Base-by-base conservation (phyloP, 2,113 vertebrate genomes). In the Lathamus discolor region DNA sequence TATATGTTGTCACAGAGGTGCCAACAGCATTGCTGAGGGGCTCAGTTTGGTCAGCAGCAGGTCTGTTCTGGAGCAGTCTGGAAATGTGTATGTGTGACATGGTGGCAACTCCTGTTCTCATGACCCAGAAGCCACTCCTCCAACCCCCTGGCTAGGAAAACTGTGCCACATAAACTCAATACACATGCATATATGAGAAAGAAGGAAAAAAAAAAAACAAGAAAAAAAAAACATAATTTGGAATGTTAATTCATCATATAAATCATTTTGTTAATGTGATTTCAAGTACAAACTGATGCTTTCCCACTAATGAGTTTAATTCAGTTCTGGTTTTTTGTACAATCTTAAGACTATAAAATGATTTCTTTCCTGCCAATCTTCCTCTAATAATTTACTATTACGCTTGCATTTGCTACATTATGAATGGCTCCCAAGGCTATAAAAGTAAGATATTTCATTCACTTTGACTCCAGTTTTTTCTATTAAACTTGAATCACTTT, bases 391-490 rank as follows among this genome's bases (percentile, higher is more conserved):
- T 28, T 93, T 96, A 85, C 75, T 95, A 89, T 80, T 88, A 46
- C 17, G 87, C 39, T 83, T 90, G 27, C 48, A 57, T 91, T 48
- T 80, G 18, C 35, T 90, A 37, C 9, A 6, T 83, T 93, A 88
- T 49, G 49, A 90, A 88, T 90, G 79, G 57, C 77, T 96, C 83
- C 85, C 89, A 70, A 0, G 2, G 57, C 54, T 88, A 59, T 94
- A 94, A 82, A 96, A 90, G 52, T 92, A 96, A 94, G 75, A 88
- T 92, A 90, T 93, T 95, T 95, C 59, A 85, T 93, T 96, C 85
- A 54, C 28, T 88, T 83, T 87, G 33, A 72, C 59, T 80, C 46
- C 2, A 41, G 61, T 86, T 96, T 93, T 94, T 95, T 92, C 73
- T 90, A 89, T 93, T 97, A 93, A 93, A 92, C 48, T 83, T 92